These are phyloP conservation scores for Zaprionus ghesquierei DNA, from an alignment of 1,140 invertebrate species.

Conservation along the genomic window DNA sequence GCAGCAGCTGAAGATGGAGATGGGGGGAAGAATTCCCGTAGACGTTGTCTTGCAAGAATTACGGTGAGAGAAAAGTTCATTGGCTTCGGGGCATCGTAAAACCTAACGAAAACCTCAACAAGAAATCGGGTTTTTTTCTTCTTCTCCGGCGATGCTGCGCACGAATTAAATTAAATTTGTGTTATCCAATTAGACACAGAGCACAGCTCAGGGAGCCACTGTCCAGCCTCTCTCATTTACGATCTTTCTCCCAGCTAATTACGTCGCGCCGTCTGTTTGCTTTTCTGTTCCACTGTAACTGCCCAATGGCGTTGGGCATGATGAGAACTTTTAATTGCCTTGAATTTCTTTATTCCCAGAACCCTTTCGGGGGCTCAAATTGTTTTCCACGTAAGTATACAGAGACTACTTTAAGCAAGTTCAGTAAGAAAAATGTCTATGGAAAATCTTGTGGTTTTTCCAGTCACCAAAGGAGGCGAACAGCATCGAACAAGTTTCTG, in stretches of 20 bases:
- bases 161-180: constrained; percentile 74
- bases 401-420: constrained; percentile 17
- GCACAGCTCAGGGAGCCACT: constrained; percentile 32
- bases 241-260: constrained; percentile 79
- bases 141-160: constrained; percentile 51
- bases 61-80: constrained; percentile 67
- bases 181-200: constrained; percentile 80
- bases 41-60: constrained; percentile 11
- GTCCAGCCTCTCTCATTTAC: no score
- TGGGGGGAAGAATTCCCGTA: constrained; percentile 18
- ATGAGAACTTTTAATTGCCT: constrained; percentile 67
- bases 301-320: constrained; percentile 26
- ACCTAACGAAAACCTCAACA: constrained; percentile 19
- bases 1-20: neutral
- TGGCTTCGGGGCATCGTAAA: constrained; percentile 64
- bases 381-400: constrained; percentile 53
- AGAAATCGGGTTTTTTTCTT: constrained; percentile 34
- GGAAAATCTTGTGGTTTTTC: constrained; percentile 46
- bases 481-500: constrained; percentile 61
- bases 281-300: constrained; percentile 14
- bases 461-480: neutral
- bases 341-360: constrained; percentile 76
- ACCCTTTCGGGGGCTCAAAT: constrained; percentile 50
- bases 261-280: constrained; percentile 44
- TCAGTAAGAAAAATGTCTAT: constrained; percentile 36